Conservation (phyloP, 2,113 vertebrate species). For the Poeciliopsis occidentalis region DNA sequence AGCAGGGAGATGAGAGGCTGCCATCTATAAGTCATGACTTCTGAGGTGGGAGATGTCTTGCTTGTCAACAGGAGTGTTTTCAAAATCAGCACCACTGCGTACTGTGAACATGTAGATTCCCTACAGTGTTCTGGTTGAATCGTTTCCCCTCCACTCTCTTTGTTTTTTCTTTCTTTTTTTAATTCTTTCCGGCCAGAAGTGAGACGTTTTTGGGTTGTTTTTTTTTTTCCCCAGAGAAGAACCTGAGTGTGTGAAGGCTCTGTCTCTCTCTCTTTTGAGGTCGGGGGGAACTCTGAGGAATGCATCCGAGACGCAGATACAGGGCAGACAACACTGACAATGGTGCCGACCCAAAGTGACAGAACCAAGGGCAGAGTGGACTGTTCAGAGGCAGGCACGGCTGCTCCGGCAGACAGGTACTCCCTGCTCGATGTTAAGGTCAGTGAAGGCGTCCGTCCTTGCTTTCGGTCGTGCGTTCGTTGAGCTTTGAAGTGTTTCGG, state of each 20-base stretch:
- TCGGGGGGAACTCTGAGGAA: slow-evolving; percentile 59
- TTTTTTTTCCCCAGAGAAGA: slow-evolving; percentile 28
- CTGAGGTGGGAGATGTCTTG: slow-evolving; percentile 41
- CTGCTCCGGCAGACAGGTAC: slow-evolving; percentile 72
- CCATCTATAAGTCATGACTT: slow-evolving; percentile 61
- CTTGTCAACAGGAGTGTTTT: slow-evolving; percentile 38
- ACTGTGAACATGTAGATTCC: slow-evolving; percentile 56
- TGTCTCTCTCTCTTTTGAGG: slow-evolving; percentile 14
- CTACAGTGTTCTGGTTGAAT: slow-evolving; percentile 36
- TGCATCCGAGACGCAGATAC: slow-evolving; percentile 63
- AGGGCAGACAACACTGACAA: slow-evolving; percentile 72
- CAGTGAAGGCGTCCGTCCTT: slow-evolving; percentile 30
- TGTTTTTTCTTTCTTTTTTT: neutral
- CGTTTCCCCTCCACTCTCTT: neutral
- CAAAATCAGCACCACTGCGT: slow-evolving; percentile 35
- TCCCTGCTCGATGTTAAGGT: slow-evolving; percentile 55
- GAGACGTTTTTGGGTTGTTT: neutral
- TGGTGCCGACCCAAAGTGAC: slow-evolving; percentile 77
- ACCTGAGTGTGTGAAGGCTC: neutral
- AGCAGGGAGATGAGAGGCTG: slow-evolving; percentile 25
- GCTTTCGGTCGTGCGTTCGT: slow-evolving; percentile 3
- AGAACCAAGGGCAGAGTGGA: slow-evolving; percentile 69
- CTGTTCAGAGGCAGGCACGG: slow-evolving; percentile 66
- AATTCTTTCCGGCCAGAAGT: slow-evolving; percentile 6
- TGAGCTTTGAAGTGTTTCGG: slow-evolving; percentile 1